A percentile compares a stretch with the other conserved stretches of the same genome.
Conservation (phyloP, 2,113 vertebrate genomes). For the Anseranas semipalmata region DNA sequence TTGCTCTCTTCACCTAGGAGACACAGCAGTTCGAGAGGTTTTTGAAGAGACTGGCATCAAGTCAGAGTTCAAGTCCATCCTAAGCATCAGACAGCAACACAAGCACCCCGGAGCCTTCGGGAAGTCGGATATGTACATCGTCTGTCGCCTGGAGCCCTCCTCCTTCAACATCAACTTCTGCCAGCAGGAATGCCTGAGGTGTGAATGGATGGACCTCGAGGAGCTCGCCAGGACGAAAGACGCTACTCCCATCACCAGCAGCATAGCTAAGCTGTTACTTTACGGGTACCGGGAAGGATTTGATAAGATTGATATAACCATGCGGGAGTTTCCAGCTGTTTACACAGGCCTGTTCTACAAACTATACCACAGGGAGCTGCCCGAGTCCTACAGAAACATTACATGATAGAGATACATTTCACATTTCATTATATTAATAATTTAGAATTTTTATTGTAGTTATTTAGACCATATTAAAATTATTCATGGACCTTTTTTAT, state of each 20-base stretch:
- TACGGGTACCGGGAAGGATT: constrained; percentile 86
- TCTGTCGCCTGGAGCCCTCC: constrained; percentile 88
- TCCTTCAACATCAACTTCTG: constrained; percentile 88
- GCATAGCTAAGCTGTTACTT: constrained; percentile 83
- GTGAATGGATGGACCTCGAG: constrained; percentile 88
- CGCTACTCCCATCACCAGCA: constrained; percentile 87
- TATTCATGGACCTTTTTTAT: not conserved
- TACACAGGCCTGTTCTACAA: constrained; percentile 88
- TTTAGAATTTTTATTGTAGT: not conserved
- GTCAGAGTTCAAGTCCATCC: constrained; percentile 89
- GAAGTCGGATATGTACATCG: constrained; percentile 91
- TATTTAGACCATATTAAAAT: not conserved
- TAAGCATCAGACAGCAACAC: constrained; percentile 94
- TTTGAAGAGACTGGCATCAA: constrained; percentile 93
- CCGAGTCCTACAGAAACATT: constrained; percentile 66
- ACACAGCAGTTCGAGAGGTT: constrained; percentile 92
- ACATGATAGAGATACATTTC: constrained; percentile 18
- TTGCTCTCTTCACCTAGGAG: constrained; percentile 69
- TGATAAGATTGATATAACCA: constrained; percentile 82
- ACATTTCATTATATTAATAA: constrained; percentile 43
- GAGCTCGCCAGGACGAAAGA: constrained; percentile 74
- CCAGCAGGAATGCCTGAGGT: constrained; percentile 87
- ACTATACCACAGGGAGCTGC: constrained; percentile 87
- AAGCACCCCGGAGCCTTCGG: constrained; percentile 88
- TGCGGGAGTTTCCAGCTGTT: constrained; percentile 85